Evolutionary conservation across 2,888 invertebrate genomes (phyloP).

Genomic region (Ennomos quercinarius): DNA sequence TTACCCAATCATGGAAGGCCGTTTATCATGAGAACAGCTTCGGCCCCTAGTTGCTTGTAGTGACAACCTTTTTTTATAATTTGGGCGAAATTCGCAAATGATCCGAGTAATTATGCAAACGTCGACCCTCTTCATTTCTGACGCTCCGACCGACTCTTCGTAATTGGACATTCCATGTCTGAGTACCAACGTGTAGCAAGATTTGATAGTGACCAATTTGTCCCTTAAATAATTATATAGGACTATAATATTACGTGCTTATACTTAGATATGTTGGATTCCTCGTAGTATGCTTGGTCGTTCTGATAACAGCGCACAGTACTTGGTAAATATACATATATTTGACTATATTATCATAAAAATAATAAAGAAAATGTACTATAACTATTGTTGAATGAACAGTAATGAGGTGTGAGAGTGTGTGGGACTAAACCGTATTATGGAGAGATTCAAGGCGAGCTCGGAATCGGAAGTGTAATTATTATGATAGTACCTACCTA

Average conservation of each 20-base stretch:
- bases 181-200: slow-evolving; percentile 49
- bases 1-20: slow-evolving; percentile 58
- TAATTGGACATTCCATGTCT: slow-evolving; percentile 70
- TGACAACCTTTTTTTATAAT: slow-evolving; percentile 78
- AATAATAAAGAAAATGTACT: too few relatives aligned
- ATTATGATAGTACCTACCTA: too few relatives aligned
- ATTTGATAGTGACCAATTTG: slow-evolving; percentile 51
- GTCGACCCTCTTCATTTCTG: slow-evolving; percentile 83
- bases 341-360: too few relatives aligned
- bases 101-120: slow-evolving; percentile 82
- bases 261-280: background rate
- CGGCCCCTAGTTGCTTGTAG: slow-evolving; percentile 65
- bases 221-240: slow-evolving; percentile 25
- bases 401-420: slow-evolving; percentile 32
- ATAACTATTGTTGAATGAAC: slow-evolving; percentile 28
- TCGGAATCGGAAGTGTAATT: slow-evolving; percentile 5
- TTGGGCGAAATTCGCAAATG: slow-evolving; percentile 79
- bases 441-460: slow-evolving; percentile 17
- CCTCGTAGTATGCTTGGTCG: slow-evolving; percentile 20
- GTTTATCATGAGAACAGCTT: slow-evolving; percentile 47
- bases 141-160: slow-evolving; percentile 55
- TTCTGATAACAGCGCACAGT: background rate
- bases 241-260: too few relatives aligned
- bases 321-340: too few relatives aligned
- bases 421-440: slow-evolving; percentile 18